phyloP scores from a whole-genome alignment of 2,113 vertebrate genomes.

The Syrmaticus mikado region DNA sequence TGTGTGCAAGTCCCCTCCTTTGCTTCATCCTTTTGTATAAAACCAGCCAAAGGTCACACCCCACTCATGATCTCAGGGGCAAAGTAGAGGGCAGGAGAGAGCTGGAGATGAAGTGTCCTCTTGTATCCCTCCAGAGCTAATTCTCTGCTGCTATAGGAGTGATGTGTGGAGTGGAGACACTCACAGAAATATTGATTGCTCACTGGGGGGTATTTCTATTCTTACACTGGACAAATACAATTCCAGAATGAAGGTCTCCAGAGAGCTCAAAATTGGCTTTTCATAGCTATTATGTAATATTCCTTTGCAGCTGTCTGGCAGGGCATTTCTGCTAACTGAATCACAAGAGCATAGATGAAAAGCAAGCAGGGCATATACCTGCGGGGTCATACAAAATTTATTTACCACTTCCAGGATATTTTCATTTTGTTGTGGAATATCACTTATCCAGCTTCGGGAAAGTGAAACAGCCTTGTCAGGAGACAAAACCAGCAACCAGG shows the following conservation, averaged over 20 bases:
- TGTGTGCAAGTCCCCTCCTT: not conserved
- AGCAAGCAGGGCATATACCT: not conserved
- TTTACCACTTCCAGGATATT: not conserved
- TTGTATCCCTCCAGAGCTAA: not conserved
- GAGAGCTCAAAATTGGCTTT: constrained; percentile 39
- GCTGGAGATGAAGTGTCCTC: not conserved
- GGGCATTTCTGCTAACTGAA: constrained; percentile 44
- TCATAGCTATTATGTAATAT: constrained; percentile 33
- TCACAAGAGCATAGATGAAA: not conserved
- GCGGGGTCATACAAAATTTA: constrained; percentile 25
- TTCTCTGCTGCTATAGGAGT: not conserved
- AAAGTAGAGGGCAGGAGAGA: not conserved
- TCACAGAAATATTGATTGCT: not conserved
- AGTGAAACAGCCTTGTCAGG: not conserved
- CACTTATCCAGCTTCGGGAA: not conserved
- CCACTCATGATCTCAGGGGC: not conserved
- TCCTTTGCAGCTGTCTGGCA: not conserved
- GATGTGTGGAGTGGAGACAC: accelerated
- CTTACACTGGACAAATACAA: not conserved
- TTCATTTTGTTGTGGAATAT: not conserved
- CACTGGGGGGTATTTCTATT: not conserved
- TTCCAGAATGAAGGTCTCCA: not conserved
- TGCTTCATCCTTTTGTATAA: not conserved
- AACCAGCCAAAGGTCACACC: not conserved
- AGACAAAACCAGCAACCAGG: not conserved